Evolutionary conservation across 1,140 invertebrate genomes (phyloP).

Genomic region (Drosophila mayri): DNA sequence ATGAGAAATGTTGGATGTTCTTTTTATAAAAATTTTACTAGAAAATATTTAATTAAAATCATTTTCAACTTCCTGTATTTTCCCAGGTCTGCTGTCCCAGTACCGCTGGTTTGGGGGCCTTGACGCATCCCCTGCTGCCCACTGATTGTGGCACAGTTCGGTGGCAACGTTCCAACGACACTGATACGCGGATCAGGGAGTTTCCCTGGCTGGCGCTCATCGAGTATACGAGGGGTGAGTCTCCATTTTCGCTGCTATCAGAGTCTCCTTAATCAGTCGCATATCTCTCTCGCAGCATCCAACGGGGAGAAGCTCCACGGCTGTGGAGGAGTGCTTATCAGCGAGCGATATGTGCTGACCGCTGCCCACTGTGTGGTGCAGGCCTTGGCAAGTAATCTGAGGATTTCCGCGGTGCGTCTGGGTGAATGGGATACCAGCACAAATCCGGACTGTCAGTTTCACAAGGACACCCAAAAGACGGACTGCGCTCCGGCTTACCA

Average conservation of each 20-base stretch:
- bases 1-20: no score
- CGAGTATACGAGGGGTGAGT: constrained; percentile 70
- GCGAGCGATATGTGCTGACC: constrained; percentile 86
- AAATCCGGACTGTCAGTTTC: constrained; percentile 72
- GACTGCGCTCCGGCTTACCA: constrained; percentile 86
- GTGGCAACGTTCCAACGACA: constrained; percentile 86
- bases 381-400: constrained; percentile 81
- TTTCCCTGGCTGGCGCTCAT: constrained; percentile 90
- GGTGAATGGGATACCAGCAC: constrained; percentile 81
- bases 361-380: constrained; percentile 87
- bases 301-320: constrained; percentile 82
- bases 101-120: constrained; percentile 37
- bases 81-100: constrained; percentile 61
- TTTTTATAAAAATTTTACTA: no score
- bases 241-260: neutral
- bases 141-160: constrained; percentile 76
- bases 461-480: constrained; percentile 5
- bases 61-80: neutral
- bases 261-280: neutral
- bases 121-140: constrained; percentile 55
- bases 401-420: constrained; percentile 72
- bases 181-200: constrained; percentile 87
- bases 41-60: neutral
- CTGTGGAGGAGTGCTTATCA: constrained; percentile 87
- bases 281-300: constrained; percentile 23